A percentile compares a stretch with the other conserved stretches of the same genome.
Conservation (phyloP, 1,140 invertebrate species). For the Diabrotica undecimpunctata region DNA sequence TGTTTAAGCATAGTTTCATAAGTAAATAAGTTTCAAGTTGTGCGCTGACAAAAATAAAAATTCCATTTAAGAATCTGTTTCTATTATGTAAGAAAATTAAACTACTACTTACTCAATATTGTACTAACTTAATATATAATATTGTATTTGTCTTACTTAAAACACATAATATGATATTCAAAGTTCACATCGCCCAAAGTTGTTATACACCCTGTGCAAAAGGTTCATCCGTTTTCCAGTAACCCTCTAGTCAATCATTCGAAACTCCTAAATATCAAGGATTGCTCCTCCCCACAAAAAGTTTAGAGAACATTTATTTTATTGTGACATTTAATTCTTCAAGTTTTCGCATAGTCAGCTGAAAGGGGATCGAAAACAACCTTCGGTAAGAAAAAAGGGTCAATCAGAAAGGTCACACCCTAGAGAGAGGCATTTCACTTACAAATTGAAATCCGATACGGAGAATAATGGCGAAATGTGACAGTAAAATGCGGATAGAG, state of each 20-base stretch:
- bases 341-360: background rate
- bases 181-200: too few species aligned
- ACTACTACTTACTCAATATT: too few species aligned
- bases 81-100: too few species aligned
- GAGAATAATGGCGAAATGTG: background rate
- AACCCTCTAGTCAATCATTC: background rate
- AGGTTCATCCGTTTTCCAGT: too few species aligned
- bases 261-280: background rate
- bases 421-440: background rate
- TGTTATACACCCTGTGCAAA: too few species aligned
- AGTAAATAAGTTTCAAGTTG: too few species aligned
- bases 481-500: background rate
- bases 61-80: too few species aligned
- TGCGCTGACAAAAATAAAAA: too few species aligned
- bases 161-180: too few species aligned
- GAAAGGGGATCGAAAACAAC: background rate
- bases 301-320: background rate
- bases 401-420: background rate
- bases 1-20: too few species aligned
- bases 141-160: too few species aligned
- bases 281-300: background rate
- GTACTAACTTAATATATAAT: too few species aligned
- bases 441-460: background rate
- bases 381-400: background rate
- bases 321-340: background rate